Base-by-base conservation (phyloP, 2,113 vertebrate species). In the Tamias sibiricus region DNA sequence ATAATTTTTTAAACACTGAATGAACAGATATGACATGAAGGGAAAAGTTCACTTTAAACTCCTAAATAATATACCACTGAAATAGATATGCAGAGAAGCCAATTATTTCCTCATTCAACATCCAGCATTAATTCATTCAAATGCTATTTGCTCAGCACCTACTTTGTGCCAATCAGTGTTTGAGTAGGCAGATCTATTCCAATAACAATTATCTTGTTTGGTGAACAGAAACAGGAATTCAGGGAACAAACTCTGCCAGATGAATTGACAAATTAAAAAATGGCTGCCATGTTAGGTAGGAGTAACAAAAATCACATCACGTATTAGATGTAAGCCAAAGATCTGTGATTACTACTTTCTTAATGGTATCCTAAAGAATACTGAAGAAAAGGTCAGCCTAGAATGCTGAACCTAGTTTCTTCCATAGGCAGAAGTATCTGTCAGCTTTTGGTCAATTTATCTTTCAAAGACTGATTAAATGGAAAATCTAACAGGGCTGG, bases 231-330 rank as follows among this genome's bases (percentile, higher is more conserved):
- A 74, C 28, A 74, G 35, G 7, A 95, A 83, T 8, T 59, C 81
- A 84, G 72, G 57, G 95, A 92, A 93, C 37, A 93, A 92, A 97
- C 47, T 47, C 84, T 87, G 37, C 13, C 90, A 44, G 71, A 42
- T 81, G 64, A 94, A 20, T 19, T 28, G 64, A 17, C 40, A 82
- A 57, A 89, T 40, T 40, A 64, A n/a, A 28, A 83, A 84, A n/a
- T 4, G 22, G 4, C 52, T 87, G 13, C 49, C 22, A 64, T n/a
- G 9, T 32, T 79, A 71, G 30, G 13, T 80, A 71, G 35, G 11
- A 81, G 2, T 66, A 77, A 81, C 64, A 47, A 94, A 72, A 90
- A 62, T 13, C 47, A 37, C 91, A 57, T 24, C 12, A 68, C 11
- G 64, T 14, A 54, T 30, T 28, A 49, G 30, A 52, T 57, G 5